Evolutionary conservation across 1,140 invertebrate species (phyloP), one percentile per base, ranked within the genome.

Genomic region (Drosophila littoralis): DNA sequence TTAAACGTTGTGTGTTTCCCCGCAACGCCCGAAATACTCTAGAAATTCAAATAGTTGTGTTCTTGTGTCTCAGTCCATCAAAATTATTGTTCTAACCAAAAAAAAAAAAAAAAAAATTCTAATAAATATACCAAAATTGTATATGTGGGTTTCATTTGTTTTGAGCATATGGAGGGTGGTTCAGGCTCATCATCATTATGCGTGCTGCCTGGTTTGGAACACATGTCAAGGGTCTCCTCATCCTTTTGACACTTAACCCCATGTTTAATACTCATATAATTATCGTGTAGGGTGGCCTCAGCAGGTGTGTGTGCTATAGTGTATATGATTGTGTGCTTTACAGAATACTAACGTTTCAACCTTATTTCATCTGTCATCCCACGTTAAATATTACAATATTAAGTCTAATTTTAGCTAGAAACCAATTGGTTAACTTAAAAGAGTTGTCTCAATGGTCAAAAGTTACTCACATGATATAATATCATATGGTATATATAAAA

Each of bases 161-260:
- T 10, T 7, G 9, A 13, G n/a, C 15, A 60, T 9, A 32, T 5
- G 12, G 7, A 42, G 64, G 48, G 51, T 54, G 52, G 32, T 40
- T 50, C 52, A 55, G 71, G 69, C 68, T 74, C 76, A 88, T 79
- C 72, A 86, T 84, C 63, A 84, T 86, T 86, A 80, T 69, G 38
- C 55, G 40, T 50, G 50, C 28, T 42, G 17, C 36, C 32, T 32
- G 12, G 32, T 54, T 17, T 58, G 52, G 43, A 75, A 81, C 79
- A 79, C 57, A 88, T 86, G 83, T 77, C 65, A 50, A 43, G n/a
- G 43, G 68, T 71, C 65, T 50, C 36, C 65, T 55, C 73, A 89
- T 83, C 77, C 83, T 88, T 89, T 88, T 89, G 74, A 72, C 83
- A 88, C 83, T 89, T 88, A 80, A 89, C 77, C 79, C 70, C 71